These are phyloP conservation scores for Lichenostomus cassidix DNA, from an alignment of 2,113 vertebrate genomes.

Conservation along the genomic window DNA sequence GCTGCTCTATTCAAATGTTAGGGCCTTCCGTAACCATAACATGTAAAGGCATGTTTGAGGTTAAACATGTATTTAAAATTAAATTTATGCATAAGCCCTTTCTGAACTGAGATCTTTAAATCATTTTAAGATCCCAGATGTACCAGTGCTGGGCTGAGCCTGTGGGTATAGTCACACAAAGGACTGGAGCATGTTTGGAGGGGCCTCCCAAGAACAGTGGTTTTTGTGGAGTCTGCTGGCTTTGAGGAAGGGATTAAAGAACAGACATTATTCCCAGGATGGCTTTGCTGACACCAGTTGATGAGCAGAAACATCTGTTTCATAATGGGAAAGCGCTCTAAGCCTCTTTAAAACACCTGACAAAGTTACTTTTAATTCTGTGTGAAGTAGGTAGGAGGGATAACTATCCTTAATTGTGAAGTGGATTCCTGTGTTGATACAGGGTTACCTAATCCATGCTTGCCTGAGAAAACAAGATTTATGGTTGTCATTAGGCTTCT, in stretches of 20 bases:
- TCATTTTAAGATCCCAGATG: neutral
- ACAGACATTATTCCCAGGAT: neutral
- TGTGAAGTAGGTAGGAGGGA: neutral
- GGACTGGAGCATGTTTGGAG: neutral
- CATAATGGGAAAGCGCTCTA: neutral
- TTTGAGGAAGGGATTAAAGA: constrained; percentile 5
- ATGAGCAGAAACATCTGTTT: constrained; percentile 43
- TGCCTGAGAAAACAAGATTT: neutral
- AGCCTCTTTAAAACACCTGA: constrained; percentile 33
- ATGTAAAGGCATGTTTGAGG: neutral
- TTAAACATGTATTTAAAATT: neutral
- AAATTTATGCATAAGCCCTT: neutral
- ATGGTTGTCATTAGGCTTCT: neutral
- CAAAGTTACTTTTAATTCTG: constrained; percentile 33
- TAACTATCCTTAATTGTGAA: neutral
- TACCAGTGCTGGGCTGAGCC: neutral
- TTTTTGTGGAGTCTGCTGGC: neutral
- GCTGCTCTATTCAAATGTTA: neutral
- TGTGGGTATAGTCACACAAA: neutral
- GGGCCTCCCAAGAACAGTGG: neutral
- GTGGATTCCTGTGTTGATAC: neutral
- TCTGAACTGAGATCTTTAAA: neutral
- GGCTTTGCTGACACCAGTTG: neutral
- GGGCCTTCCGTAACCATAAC: neutral
- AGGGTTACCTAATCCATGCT: neutral